phyloP scores from a whole-genome alignment of 1,140 invertebrate species.

The Cephus cinctus region DNA sequence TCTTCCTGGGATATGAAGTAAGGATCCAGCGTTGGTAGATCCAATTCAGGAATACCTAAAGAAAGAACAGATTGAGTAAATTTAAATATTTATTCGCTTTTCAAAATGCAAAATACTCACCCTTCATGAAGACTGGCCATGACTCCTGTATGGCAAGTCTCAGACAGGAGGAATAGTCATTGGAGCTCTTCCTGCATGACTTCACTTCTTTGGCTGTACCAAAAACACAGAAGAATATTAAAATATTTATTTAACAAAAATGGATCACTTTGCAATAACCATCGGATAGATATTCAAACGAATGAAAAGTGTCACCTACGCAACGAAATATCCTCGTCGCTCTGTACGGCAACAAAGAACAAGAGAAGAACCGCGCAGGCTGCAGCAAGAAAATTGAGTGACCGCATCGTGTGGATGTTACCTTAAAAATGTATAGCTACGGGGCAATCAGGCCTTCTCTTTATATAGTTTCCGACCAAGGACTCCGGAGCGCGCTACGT shows the following conservation, averaged over 20 bases:
- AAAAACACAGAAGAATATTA: slow-evolving; percentile 11
- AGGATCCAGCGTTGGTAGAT: slow-evolving; percentile 55
- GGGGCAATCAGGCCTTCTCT: slow-evolving; percentile 45
- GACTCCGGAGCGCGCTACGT: slow-evolving; percentile 45
- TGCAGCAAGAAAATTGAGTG: slow-evolving; percentile 28
- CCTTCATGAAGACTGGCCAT: slow-evolving; percentile 46
- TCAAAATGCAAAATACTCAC: slow-evolving; percentile 26
- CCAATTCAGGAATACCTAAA: slow-evolving; percentile 54
- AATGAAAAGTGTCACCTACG: slow-evolving; percentile 37
- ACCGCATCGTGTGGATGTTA: slow-evolving; percentile 16
- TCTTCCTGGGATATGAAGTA: slow-evolving; percentile 48
- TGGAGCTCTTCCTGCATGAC: slow-evolving; percentile 38
- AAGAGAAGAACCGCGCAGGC: slow-evolving; percentile 12
- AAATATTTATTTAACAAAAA: not conserved
- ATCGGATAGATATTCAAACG: too few species aligned
- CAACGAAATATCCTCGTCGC: slow-evolving; percentile 30
- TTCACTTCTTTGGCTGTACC: slow-evolving; percentile 35
- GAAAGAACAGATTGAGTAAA: slow-evolving; percentile 1
- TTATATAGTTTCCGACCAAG: slow-evolving; percentile 56
- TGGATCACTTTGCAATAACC: not conserved
- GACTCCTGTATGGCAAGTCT: slow-evolving; percentile 49
- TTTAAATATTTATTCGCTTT: slow-evolving; percentile 4
- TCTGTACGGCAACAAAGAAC: slow-evolving; percentile 6
- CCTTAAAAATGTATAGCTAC: slow-evolving; percentile 4
- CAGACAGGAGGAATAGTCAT: slow-evolving; percentile 47